Evolutionary conservation across 2,888 invertebrate species (phyloP), one percentile per base, ranked within the genome.

Genomic region (Agrotis ipsilon): DNA sequence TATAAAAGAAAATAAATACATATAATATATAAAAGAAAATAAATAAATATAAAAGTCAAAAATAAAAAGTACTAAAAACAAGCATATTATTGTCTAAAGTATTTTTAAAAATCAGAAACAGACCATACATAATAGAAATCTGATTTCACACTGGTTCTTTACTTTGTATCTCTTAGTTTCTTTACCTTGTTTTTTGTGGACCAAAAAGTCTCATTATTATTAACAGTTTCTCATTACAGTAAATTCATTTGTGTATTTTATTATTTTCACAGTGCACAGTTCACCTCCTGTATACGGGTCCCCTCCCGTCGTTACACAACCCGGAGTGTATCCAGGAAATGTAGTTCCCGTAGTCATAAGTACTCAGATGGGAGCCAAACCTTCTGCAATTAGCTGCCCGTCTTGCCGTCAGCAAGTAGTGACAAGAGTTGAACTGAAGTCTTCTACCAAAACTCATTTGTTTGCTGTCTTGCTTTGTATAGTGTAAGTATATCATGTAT

Each of bases 381-480:
- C 93, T 0, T 77, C 91, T 0, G 49, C 70, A 0, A 66, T 92
- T 2, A 88, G 91, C 13, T 97, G 97, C 77, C 94, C 92, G 2
- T 93, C 92, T 1, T 97, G 97, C 74, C 92, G 94, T 21, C 87
- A 88, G 7, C 92, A 92, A 21, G 91, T 96, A 2, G 87, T 93
- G 16, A 96, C 96, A 0, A 92, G 92, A 39, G 86, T 96, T 45
- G 90, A 91, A 77, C 86, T 83, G 55, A 94, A 89, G 70, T 86
- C 97, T 7, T 93, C 95, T 0, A 92, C 94, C 14, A 94, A 93
- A 66, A 97, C 97, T 0, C 97, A 97, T 88, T 84, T 97, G 14
- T 93, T 96, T 75, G 97, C 97, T 7, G 72, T 94, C 9, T 61
- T 96, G 0, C 88, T 97, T 18, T 97, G 96, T 81, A 19, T 94